Evolutionary conservation across 92 coral and sea anemone genomes (phyloP).

Genomic region (Montipora capitata): DNA sequence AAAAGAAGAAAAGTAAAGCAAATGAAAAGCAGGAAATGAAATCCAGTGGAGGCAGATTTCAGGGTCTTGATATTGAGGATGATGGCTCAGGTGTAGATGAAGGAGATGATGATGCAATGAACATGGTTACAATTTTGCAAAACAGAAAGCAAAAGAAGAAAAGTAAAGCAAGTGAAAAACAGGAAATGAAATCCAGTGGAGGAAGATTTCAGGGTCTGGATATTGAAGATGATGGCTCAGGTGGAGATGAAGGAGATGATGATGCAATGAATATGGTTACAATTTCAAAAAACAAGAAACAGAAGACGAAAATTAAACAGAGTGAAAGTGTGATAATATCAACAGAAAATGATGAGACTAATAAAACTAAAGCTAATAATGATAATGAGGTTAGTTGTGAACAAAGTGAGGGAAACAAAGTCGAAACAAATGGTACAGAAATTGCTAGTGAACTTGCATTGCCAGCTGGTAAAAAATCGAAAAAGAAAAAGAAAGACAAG

Average conservation of each 20-base stretch:
- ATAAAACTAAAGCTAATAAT: conserved; percentile 19
- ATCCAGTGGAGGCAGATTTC: not conserved
- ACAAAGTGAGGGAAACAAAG: conserved; percentile 37
- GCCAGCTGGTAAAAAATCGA: conserved; percentile 73
- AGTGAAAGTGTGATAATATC: not conserved
- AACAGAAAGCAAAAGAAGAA: conserved; percentile 76
- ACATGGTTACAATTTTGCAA: conserved; percentile 40
- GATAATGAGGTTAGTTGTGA: conserved; percentile 17
- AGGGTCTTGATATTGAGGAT: conserved; percentile 76
- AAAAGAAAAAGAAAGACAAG: conserved; percentile 88
- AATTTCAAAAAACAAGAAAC: conserved; percentile 75
- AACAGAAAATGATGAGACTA: conserved; percentile 14
- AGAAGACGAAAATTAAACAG: conserved; percentile 75
- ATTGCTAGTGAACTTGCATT: conserved; percentile 18
- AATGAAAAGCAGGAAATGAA: conserved; percentile 1
- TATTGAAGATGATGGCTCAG: conserved; percentile 61
- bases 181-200: not conserved
- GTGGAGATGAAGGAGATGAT: conserved; percentile 40
- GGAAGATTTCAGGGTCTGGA: conserved; percentile 54
- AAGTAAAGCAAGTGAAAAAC: conserved; percentile 1
- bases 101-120: conserved; percentile 28
- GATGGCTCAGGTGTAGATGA: conserved; percentile 32
- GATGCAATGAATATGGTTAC: conserved; percentile 22
- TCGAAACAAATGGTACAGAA: conserved; percentile 32
- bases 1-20: conserved; percentile 72